Evolutionary conservation across 2,888 invertebrate species (phyloP), one percentile per base, ranked within the genome.

Genomic region (Hydraecia micacea): DNA sequence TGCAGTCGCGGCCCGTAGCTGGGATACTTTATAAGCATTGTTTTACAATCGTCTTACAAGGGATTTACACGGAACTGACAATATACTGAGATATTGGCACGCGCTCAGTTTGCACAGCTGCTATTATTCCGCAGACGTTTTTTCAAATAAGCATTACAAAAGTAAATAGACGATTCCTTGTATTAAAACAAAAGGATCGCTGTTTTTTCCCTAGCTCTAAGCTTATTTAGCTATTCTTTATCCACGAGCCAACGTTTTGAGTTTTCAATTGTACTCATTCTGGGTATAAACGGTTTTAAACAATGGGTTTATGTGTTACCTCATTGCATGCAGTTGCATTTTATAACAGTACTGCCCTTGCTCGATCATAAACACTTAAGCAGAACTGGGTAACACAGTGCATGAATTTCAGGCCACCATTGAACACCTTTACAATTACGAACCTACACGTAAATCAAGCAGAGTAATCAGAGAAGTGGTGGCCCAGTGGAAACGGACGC

Each of bases 21-120:
- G 88, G 89, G 91, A 90, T 93, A 91, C 92, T 93, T 93, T 94
- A 93, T 93, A 93, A 92, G 93, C 92, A 94, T 95, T 95, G 93
- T 94, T 93, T 94, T 92, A 93, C 93, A 93, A 92, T 91, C 91
- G 87, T 91, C 91, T 91, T 93, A 93, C 92, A 92, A 88, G 90
- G 87, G 88, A 90, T 93, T 93, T 92, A 93, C 89, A 90, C 86
- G 86, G 82, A 91, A 89, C 87, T 87, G 86, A 91, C 90, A 90
- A 89, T 90, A 89, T 81, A 82, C 87, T 88, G 87, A 92, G 87
- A 91, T 92, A 92, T 91, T 88, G 90, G 87, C 87, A 87, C 89
- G 87, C 84, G 85, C 84, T 75, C 80, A 49, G 85, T 84, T 86
- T 86, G 86, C 86, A 84, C 86, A 88, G 88, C 81, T 88, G 87